Evolutionary conservation across 53 echinoderm and acorn worm genomes (phyloP).

Genomic region (Echinarachnius parma): DNA sequence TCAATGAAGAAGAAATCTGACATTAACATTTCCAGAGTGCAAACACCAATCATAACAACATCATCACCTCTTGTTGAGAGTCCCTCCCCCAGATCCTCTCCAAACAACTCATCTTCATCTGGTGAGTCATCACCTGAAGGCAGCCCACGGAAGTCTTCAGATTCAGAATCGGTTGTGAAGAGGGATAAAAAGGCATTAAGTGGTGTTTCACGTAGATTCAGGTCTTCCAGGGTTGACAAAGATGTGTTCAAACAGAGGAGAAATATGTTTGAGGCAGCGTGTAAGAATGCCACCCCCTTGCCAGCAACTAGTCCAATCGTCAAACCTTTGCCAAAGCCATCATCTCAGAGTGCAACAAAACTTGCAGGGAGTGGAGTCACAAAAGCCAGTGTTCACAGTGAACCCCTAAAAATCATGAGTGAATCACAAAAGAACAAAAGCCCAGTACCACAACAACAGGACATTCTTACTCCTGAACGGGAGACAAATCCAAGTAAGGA

Average conservation of each 20-base stretch:
- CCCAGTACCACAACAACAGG: constrained; percentile 11
- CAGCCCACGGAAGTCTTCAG: constrained; percentile 1
- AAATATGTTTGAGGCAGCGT: constrained; percentile 42
- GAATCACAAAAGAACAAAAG: too few relatives aligned
- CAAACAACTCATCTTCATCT: constrained; percentile 17
- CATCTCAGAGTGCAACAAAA: background rate
- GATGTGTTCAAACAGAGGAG: constrained; percentile 45
- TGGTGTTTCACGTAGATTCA: constrained; percentile 35
- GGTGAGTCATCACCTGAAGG: constrained; percentile 8
- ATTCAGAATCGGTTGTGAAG: constrained; percentile 20
- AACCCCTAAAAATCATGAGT: too few relatives aligned
- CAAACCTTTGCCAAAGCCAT: constrained; percentile 15
- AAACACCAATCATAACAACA: background rate
- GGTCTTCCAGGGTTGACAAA: constrained; percentile 47
- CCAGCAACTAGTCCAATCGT: background rate
- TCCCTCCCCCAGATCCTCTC: constrained; percentile 17
- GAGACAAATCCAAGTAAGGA: constrained; percentile 10
- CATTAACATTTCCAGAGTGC: background rate
- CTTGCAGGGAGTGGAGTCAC: background rate
- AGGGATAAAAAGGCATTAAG: constrained; percentile 22
- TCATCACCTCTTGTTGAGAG: background rate
- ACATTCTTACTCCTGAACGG: background rate
- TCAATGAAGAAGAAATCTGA: constrained; percentile 20
- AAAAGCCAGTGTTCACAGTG: constrained; percentile 2
- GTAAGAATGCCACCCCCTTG: constrained; percentile 25